Base-by-base conservation (phyloP, 2,797 vertebrate genomes). In the Fratercula arctica region DNA sequence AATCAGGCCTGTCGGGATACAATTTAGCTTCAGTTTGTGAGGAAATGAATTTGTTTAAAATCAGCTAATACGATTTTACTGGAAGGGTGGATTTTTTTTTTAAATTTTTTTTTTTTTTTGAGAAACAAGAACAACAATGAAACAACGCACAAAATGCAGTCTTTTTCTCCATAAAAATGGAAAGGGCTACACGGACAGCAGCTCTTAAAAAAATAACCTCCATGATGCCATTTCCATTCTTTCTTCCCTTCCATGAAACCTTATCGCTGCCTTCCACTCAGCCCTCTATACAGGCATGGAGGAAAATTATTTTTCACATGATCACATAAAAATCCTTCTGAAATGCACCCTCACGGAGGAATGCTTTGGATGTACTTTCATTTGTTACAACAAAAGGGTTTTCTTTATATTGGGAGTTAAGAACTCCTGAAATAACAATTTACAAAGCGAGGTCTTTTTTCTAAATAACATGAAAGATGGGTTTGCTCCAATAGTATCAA, bases 41-140 rank as follows among this genome's bases (percentile, higher is more conserved):
- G 77, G 73, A 96, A 97, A 86, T 67, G 29, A 51, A 77, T 92
- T 50, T 63, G 54, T 72, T 93, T 79, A 61, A 83, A 91, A 92
- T 69, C 29, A 74, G 28, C n/a, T 72, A 90, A 89, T 35, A 74
- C 1, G 1, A 59, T 82, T 89, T 87, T 61, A 80, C 41, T 67
- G 50, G 33, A 91, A 90, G 13, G 13, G 43, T 29, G 15, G 9
- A 12, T 33, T 28, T 3, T 13, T 46, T 35, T 35, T 35, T 35
- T 35, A 35, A 35, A 24, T 51, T 51, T 53, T 48, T 20, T 45
- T 46, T 14, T 41, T 35, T 74, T 57, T 72, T 64, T 54, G n/a
- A 46, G 39, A 81, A 48, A 8, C n/a, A 72, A 53, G 31, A 77
- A 66, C 20, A 78, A 76, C 53, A 87, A 69, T 16, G 48, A 74